Base-by-base conservation (phyloP, 2,113 vertebrate genomes). In the Apus apus region DNA sequence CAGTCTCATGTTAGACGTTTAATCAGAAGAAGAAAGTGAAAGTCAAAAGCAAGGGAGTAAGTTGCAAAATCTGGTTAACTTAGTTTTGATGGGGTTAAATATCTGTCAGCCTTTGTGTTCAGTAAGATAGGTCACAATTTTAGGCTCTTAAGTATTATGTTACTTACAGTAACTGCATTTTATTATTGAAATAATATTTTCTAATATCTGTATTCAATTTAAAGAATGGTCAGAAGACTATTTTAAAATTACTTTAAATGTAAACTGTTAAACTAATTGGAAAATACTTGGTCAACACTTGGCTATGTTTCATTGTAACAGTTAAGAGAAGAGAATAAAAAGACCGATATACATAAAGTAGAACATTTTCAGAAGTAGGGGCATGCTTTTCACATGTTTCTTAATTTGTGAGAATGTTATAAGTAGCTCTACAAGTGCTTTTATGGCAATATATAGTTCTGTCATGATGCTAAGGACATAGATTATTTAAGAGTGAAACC, bases 401-500 rank as follows among this genome's bases (percentile, higher is more conserved):
- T 83, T 91, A 89, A 81, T 88, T 92, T 94, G 30, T 93, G 89
- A 90, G 85, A 65, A 73, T 45, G 84, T 87, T 93, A 80, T 82
- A 96, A 94, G 70, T 79, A 90, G 32, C 32, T 79, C 6, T 68
- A 51, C 61, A 86, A 89, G 85, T 68, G 84, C 15, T 87, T 96
- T 72, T 95, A 71, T 94, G 51, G 38, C 90, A 94, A 93, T 92
- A 58, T 11, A n/a, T 72, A 50, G 32, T 76, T 96, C 62, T 94
- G 77, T 53, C 51, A 76, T 61, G 66, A 76, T 85, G 62, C 48
- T 94, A 90, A 92, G 75, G 67, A 86, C 92, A 90, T 76, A 95
- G 53, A 96, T 89, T 72, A 76, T 62, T 96, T 79, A 89, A 95
- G 12, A 94, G 90, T 75, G 58, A 96, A 97, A 89, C 68, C 27